Evolutionary conservation across 2,888 invertebrate species (phyloP), one percentile per base, ranked within the genome.

Genomic region (Eucera pruinosa): DNA sequence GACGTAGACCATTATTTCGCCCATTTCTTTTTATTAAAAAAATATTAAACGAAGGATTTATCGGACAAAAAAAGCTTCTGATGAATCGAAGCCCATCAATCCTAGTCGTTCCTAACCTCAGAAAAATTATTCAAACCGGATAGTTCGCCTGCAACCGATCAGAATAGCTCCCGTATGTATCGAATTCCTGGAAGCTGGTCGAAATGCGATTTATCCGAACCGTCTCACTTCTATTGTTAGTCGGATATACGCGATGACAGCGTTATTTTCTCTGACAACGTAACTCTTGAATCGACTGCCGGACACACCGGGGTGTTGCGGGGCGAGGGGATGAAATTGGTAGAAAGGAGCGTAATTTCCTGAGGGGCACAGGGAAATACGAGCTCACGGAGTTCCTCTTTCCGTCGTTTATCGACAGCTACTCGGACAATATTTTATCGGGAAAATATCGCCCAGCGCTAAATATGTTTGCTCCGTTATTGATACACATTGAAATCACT

Each of bases 291-390:
- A 74, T 74, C 45, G 74, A 69, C 67, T 54, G 43, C 58, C 45
- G 80, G 74, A 66, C 77, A 58, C 41, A 55, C 20, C 13, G n/a
- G 43, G 58, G n/a, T 48, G 62, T 52, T 27, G 27, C 23, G 6
- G 50, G 11, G 41, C 0, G 30, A 20, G 25, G 30, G 50, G 50
- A n/a, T 57, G 74, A 77, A 73, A 73, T 83, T 75, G 75, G 45
- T 78, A 69, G 80, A 84, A 82, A 83, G 83, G 70, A 78, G 82
- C 61, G 75, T 82, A 83, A 84, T 84, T 84, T 84, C 84, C 84
- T 84, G 84, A 71, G 55, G 69, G 68, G 62, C 61, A 58, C 62
- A 65, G 70, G 72, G 78, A 81, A 83, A 83, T 78, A 83, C 71
- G 78, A 78, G 71, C 66, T 62, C 47, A 39, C 73, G 60, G 78